A percentile compares a stretch with the other conserved stretches of the same genome.
Conservation (phyloP, 2,113 vertebrate genomes). For the Notechis scutatus region DNA sequence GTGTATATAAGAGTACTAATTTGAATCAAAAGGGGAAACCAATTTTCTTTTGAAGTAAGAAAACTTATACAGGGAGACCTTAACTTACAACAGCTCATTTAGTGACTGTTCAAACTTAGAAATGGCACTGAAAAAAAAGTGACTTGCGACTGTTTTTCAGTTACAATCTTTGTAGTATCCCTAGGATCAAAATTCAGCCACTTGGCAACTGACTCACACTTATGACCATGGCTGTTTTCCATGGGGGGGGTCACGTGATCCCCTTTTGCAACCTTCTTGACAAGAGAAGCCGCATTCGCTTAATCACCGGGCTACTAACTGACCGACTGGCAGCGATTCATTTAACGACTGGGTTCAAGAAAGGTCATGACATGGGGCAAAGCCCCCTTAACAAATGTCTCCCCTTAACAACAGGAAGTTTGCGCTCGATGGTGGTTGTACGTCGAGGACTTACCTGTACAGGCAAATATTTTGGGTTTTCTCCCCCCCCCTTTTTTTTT, state of each 20-base stretch:
- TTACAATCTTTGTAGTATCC: background rate
- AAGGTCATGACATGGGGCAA: background rate
- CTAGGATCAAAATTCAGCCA: too few species aligned
- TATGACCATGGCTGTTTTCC: background rate
- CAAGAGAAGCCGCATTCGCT: background rate
- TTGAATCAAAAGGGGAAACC: too few species aligned
- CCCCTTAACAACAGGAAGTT: background rate
- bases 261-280: background rate
- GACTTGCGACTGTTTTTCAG: background rate
- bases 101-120: background rate
- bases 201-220: too few species aligned
- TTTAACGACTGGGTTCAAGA: too few species aligned
- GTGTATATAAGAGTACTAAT: too few species aligned
- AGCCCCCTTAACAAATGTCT: background rate
- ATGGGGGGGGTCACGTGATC: background rate
- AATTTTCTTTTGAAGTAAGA: too few species aligned
- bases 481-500: background rate
- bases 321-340: too few species aligned
- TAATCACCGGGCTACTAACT: background rate
- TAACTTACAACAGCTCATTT: background rate
- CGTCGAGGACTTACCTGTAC: background rate
- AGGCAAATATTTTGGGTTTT: background rate
- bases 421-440: background rate
- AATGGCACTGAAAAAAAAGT: background rate
- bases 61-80: background rate